phyloP scores from a whole-genome alignment of 2,797 vertebrate genomes.

The Acrossocheilus wenchowensis region DNA sequence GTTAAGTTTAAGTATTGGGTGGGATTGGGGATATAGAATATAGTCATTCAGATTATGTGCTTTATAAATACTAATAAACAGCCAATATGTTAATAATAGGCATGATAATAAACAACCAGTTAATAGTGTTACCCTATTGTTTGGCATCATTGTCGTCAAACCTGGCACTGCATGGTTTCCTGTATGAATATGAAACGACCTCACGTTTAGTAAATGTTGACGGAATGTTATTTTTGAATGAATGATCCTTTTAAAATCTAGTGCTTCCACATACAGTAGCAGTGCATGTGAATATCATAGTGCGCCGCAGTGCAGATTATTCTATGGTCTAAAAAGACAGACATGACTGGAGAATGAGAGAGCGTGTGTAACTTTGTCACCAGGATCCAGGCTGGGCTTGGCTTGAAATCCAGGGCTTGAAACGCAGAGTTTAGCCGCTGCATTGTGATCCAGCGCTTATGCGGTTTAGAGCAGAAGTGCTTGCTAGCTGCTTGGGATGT shows the following conservation, averaged over 20 bases:
- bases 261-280: background rate
- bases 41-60: background rate
- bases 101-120: background rate
- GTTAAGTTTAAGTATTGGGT: background rate
- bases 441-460: constrained; percentile 40
- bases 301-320: constrained; percentile 1
- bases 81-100: background rate
- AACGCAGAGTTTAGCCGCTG: constrained; percentile 40
- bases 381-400: constrained; percentile 28
- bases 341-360: constrained; percentile 67
- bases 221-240: background rate
- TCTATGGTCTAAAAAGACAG: background rate
- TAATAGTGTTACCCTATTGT: background rate
- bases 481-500: constrained; percentile 39
- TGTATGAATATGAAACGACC: background rate
- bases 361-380: constrained; percentile 33
- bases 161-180: background rate
- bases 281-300: background rate
- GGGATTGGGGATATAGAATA: background rate
- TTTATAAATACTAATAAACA: background rate
- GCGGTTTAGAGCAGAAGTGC: constrained; percentile 38
- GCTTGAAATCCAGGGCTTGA: constrained; percentile 26
- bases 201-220: background rate
- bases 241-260: background rate
- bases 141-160: background rate